Conservation (phyloP, 2,797 vertebrate genomes). For the Crenichthys baileyi region DNA sequence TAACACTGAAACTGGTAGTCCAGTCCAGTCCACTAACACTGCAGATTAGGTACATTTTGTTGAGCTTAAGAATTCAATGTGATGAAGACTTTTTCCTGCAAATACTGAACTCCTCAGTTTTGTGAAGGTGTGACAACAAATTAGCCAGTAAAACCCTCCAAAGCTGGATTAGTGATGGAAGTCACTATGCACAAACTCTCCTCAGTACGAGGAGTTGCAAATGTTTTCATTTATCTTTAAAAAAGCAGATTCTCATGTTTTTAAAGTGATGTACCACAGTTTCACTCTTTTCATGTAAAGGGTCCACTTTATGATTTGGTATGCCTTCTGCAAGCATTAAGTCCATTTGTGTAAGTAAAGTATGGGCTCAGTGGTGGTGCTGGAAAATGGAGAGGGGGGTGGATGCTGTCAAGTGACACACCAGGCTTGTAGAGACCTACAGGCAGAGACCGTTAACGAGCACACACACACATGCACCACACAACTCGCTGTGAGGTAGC, state of each 20-base stretch:
- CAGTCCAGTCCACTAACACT: not conserved
- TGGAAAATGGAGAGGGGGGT: slow-evolving; percentile 39
- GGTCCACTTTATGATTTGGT: not conserved
- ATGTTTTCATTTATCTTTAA: slow-evolving; percentile 16
- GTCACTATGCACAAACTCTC: slow-evolving; percentile 26
- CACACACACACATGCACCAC: slow-evolving; percentile 17
- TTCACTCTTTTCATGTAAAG: slow-evolving; percentile 17
- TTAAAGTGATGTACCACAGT: slow-evolving; percentile 8
- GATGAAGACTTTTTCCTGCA: slow-evolving; percentile 26
- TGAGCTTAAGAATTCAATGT: not conserved
- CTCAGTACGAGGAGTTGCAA: slow-evolving; percentile 4
- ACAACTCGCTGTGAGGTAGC: slow-evolving; percentile 49
- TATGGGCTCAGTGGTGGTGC: slow-evolving; percentile 16
- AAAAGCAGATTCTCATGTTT: slow-evolving; percentile 5
- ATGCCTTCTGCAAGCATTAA: not conserved
- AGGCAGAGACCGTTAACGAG: slow-evolving; percentile 43
- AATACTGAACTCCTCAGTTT: slow-evolving; percentile 20
- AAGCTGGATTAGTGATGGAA: slow-evolving; percentile 36
- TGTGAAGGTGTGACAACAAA: slow-evolving; percentile 39
- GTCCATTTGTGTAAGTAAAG: slow-evolving; percentile 5
- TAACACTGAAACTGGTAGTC: not conserved
- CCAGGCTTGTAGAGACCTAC: slow-evolving; percentile 55
- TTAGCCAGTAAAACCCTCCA: slow-evolving; percentile 34
- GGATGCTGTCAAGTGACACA: slow-evolving; percentile 61
- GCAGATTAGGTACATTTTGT: slow-evolving; percentile 12